phyloP scores from a whole-genome alignment of 2,113 vertebrate species.

The Seriola quinqueradiata region DNA sequence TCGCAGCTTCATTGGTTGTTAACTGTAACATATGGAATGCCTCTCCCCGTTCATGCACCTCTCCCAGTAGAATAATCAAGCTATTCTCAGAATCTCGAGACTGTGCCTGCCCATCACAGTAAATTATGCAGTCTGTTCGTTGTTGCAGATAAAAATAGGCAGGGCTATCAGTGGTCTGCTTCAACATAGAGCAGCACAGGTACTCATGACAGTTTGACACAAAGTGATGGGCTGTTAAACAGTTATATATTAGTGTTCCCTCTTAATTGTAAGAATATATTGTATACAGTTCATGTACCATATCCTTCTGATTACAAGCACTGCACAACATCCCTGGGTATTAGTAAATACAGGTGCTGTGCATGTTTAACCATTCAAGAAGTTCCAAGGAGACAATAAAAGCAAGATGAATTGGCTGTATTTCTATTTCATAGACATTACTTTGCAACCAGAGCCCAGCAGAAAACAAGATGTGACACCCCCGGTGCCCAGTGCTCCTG shows the following conservation, averaged over 20 bases:
- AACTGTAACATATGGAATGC: constrained; percentile 81
- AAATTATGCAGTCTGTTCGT: constrained; percentile 31
- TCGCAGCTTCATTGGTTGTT: constrained; percentile 79
- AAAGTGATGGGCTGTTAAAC: constrained; percentile 11
- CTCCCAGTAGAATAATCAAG: constrained; percentile 71
- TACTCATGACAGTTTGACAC: constrained; percentile 2
- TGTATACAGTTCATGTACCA: not conserved
- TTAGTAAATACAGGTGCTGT: constrained; percentile 39
- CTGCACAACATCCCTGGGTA: constrained; percentile 1
- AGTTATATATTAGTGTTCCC: not conserved
- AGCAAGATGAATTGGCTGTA: constrained; percentile 48
- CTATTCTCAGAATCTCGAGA: constrained; percentile 54
- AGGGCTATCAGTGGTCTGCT: not conserved
- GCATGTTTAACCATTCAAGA: constrained; percentile 44
- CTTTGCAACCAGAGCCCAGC: constrained; percentile 61
- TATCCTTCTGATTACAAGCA: constrained; percentile 23
- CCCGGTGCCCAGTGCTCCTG: constrained; percentile 61
- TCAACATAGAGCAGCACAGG: not conserved
- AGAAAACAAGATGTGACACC: constrained; percentile 65
- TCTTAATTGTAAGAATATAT: constrained; percentile 34
- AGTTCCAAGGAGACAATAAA: constrained; percentile 55
- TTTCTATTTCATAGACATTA: constrained; percentile 75
- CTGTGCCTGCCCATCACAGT: constrained; percentile 51
- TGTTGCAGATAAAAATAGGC: constrained; percentile 29
- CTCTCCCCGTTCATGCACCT: constrained; percentile 50